Evolutionary conservation across 1,140 invertebrate species (phyloP).

Genomic region (Zaprionus inermis): DNA sequence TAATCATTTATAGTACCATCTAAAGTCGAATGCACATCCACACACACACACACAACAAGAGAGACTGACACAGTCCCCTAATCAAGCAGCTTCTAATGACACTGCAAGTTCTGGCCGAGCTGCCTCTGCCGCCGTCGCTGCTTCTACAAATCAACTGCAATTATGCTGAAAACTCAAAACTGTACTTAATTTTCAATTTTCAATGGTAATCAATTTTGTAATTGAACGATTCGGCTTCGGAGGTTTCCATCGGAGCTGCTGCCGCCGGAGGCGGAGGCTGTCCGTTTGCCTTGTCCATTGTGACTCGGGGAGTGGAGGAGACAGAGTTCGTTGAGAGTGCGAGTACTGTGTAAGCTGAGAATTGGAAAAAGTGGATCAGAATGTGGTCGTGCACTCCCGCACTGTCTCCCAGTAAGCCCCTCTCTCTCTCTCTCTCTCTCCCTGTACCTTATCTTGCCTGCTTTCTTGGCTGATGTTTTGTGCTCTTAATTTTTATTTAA

Average conservation of each 20-base stretch:
- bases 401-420: too few relatives aligned
- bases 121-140: not conserved
- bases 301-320: slow-evolving; percentile 27
- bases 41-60: slow-evolving; percentile 31
- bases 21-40: slow-evolving; percentile 49
- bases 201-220: slow-evolving; percentile 79
- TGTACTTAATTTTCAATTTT: slow-evolving; percentile 80
- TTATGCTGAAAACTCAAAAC: slow-evolving; percentile 79
- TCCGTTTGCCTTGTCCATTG: slow-evolving; percentile 38
- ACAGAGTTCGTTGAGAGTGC: not conserved
- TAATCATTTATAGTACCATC: slow-evolving; percentile 62
- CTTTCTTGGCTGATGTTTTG: slow-evolving; percentile 40
- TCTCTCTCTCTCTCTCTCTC: not conserved
- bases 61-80: slow-evolving; percentile 17
- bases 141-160: slow-evolving; percentile 66
- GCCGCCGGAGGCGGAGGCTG: slow-evolving; percentile 12
- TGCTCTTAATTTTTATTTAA: slow-evolving; percentile 79
- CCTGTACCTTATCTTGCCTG: not conserved
- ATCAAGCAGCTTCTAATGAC: slow-evolving; percentile 67
- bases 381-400: not conserved
- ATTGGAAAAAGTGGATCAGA: slow-evolving; percentile 13
- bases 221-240: slow-evolving; percentile 71
- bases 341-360: not conserved
- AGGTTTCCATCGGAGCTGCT: slow-evolving; percentile 34
- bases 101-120: slow-evolving; percentile 62